Base-by-base conservation (phyloP, 2,888 invertebrate genomes). In the Lypha dubia region DNA sequence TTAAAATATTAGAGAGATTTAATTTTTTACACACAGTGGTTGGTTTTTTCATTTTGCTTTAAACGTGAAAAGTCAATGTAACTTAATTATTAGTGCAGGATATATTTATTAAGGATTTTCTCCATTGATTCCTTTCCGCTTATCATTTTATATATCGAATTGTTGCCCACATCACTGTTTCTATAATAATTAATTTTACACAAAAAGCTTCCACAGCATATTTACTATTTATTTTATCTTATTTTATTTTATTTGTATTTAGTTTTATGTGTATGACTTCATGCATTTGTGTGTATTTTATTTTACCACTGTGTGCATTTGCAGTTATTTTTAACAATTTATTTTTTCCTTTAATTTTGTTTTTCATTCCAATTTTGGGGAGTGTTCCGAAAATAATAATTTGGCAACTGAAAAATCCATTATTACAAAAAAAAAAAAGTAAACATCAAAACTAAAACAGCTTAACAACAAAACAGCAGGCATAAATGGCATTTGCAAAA, bases 371-470 rank as follows among this genome's bases (percentile, higher is more conserved):
- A 15, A 20, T 60, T 24, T n/a, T n/a, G n/a, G n/a, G n/a, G 62
- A 24, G 9, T 53, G 53, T 70, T 71, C 38, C 20, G 3, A 58
- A 79, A 56, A 62, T 74, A 75, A 81, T 81, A 75, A 75, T 81
- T 81, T 81, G 81, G 81, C 81, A 81, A 63, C 70, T 56, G 74
- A 81, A 81, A 70, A 46, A 13, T 41, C n/a, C 70, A 63, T 81
- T 81, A 75, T 70, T 63, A 63, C 70, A 81, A 75, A 6, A 75
- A 58, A 46, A n/a, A n/a, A n/a, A n/a, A n/a, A n/a, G n/a, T n/a
- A n/a, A n/a, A n/a, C n/a, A n/a, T n/a, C n/a, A n/a, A n/a, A 56
- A 51, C 67, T 60, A 60, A 32, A 68, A 44, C 44, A 75, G 53
- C 28, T 75, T 75, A 38, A 56, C 63, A 81, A 49, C n/a, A n/a